Evolutionary conservation across 2,113 vertebrate genomes (phyloP), one percentile per base, ranked within the genome.

Genomic region (Ammodytes dubius): DNA sequence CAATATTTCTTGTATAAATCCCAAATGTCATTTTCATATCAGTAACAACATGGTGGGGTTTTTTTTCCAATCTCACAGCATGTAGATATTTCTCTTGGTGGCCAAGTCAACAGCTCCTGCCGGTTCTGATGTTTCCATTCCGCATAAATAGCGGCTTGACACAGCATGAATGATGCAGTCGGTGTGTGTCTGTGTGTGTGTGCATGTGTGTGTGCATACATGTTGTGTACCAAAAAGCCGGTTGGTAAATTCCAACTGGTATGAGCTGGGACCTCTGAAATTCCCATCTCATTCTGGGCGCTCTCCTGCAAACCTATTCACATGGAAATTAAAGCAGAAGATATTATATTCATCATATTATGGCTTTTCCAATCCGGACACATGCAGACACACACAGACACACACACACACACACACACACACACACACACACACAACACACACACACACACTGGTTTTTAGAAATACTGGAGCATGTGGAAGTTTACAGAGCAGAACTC

Each of bases 241-340:
- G 10, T 57, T 78, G 53, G 40, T 78, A 70, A 82, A 90, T 79
- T 90, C 74, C 67, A 45, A 76, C 47, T 70, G 82, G 49, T 79
- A 63, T 70, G 53, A 64, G 14, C 56, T n/a, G 74, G 40, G 49
- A 70, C 49, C 65, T 84, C 80, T 77, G 70, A 61, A 77, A 79
- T 79, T 82, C 74, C 71, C 74, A 79, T 83, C 60, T 87, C 79
- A 75, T 84, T 87, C 72, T 50, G 74, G 71, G 63, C 72, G 5
- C 59, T 82, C 79, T 72, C 46, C 74, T 2, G 6, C 72, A 87
- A 27, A 75, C 83, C 76, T 58, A 91, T 92, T 89, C 91, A 77
- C 82, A 91, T 90, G 79, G 81, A 92, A 90, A 91, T 89, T 65
- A 90, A 83, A 83, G 67, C 14, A 37, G 87, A 74, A 85, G 27